Conservation (phyloP, 2,113 vertebrate species). For the Machaerirhynchus nigripectus region DNA sequence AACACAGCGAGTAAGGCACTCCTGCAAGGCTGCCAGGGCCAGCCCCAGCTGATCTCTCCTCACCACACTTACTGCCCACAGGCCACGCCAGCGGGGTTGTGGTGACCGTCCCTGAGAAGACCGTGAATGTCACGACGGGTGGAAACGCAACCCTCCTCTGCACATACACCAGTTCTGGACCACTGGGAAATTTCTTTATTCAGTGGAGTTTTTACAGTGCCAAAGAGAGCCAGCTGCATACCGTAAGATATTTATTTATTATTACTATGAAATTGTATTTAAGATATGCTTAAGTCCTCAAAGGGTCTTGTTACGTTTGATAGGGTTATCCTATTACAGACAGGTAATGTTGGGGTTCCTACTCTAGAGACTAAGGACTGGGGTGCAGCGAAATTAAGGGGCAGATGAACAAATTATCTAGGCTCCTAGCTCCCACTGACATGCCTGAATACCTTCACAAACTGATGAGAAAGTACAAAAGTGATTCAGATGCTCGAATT, state of each 20-base stretch:
- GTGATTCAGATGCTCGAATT: background rate
- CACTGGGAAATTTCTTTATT: background rate
- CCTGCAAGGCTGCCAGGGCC: accelerated
- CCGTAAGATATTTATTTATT: conserved; percentile 36
- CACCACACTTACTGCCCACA: background rate
- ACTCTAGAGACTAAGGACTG: background rate
- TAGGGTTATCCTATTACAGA: background rate
- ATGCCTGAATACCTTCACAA: background rate
- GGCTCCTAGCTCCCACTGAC: background rate
- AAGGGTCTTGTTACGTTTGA: background rate
- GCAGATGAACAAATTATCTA: background rate
- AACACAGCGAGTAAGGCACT: accelerated
- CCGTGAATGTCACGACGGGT: conserved; percentile 48
- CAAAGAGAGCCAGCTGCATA: background rate
- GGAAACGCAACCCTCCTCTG: conserved; percentile 53
- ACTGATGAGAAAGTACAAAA: background rate
- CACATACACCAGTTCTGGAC: background rate
- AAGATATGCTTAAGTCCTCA: background rate
- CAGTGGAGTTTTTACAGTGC: conserved; percentile 67
- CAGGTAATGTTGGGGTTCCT: background rate
- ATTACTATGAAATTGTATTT: background rate
- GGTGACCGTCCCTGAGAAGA: conserved; percentile 39
- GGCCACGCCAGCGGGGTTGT: background rate
- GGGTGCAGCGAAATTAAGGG: background rate
- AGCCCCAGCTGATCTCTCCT: background rate